Evolutionary conservation across 2,797 vertebrate species (phyloP).

Genomic region (Pantherophis vulpinus): DNA sequence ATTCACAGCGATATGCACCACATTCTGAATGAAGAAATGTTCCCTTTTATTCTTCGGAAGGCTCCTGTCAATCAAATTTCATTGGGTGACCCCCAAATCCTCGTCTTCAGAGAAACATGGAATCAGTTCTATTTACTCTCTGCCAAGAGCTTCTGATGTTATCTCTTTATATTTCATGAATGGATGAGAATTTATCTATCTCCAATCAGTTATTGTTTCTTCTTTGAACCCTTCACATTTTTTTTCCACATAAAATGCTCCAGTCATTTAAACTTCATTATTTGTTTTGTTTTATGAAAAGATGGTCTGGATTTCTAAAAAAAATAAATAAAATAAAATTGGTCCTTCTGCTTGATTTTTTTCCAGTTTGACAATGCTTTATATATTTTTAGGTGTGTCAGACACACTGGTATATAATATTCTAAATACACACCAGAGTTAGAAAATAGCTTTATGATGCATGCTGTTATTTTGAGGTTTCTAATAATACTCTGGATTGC

Average conservation of each 20-base stretch:
- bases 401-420: background rate
- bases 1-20: background rate
- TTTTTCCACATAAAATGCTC: background rate
- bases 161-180: background rate
- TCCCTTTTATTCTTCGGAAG: background rate
- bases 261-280: background rate
- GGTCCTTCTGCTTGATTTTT: background rate
- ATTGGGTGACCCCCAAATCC: background rate
- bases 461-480: background rate
- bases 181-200: background rate
- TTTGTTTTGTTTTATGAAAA: background rate
- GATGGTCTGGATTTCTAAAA: background rate
- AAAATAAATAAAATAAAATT: background rate
- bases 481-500: background rate
- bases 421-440: background rate
- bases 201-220: background rate
- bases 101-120: background rate
- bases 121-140: background rate
- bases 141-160: background rate
- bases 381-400: background rate
- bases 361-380: background rate
- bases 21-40: background rate
- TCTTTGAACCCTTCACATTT: background rate
- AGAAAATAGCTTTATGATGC: slow-evolving; percentile 8
- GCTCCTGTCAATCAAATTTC: background rate